These are phyloP conservation scores for Julus scanicus DNA, from an alignment of 2,888 invertebrate genomes.

Conservation along the genomic window DNA sequence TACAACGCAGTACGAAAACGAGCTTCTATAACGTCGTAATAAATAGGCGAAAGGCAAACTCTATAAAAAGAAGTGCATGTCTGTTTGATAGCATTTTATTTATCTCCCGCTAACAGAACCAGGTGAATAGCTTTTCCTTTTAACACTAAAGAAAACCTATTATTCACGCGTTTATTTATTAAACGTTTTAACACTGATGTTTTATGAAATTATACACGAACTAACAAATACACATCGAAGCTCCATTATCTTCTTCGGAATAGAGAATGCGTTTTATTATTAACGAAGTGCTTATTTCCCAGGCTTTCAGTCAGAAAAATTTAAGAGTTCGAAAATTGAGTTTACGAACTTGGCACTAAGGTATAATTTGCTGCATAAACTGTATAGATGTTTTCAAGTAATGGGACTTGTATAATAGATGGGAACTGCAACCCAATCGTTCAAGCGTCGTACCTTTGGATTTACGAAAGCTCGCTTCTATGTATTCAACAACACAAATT, in stretches of 20 bases:
- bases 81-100: slow-evolving; percentile 36
- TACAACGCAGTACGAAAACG: slow-evolving; percentile 18
- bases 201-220: not conserved
- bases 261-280: not conserved
- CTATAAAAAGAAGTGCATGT: slow-evolving; percentile 37
- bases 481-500: not conserved
- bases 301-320: not conserved
- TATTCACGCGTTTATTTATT: slow-evolving; percentile 17
- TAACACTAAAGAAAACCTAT: not conserved
- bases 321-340: not conserved
- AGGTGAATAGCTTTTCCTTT: slow-evolving; percentile 36
- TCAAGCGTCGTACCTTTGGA: not conserved
- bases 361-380: slow-evolving; percentile 36
- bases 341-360: not conserved
- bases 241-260: not conserved
- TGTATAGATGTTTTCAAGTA: not conserved
- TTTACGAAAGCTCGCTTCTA: not conserved
- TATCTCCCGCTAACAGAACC: slow-evolving; percentile 24
- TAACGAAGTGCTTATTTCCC: slow-evolving; percentile 22
- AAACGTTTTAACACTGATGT: not conserved
- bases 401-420: not conserved
- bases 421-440: not conserved
- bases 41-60: not conserved
- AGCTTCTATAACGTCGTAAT: not conserved
- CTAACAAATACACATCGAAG: not conserved